Evolutionary conservation across 2,113 vertebrate genomes (phyloP).

Genomic region (Accipiter cooperii): DNA sequence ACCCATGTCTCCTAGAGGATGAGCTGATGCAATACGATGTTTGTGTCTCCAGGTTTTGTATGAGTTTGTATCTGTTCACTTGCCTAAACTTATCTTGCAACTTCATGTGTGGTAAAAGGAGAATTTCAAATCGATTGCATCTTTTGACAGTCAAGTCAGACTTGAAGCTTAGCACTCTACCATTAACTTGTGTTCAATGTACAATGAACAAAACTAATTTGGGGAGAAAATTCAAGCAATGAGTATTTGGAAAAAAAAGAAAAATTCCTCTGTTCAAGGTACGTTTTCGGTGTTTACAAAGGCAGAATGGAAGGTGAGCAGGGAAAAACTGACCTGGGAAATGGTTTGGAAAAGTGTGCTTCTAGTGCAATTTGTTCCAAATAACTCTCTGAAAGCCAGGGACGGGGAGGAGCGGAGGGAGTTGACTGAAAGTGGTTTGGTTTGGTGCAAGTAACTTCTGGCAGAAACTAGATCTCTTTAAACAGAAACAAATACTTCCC

Average conservation of each 20-base stretch:
- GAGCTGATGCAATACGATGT: fast-evolving
- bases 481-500: neutral
- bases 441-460: neutral
- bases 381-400: neutral
- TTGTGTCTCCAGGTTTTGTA: neutral
- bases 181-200: neutral
- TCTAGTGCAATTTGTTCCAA: neutral
- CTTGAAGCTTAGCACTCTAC: neutral
- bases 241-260: neutral
- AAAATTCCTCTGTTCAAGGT: neutral
- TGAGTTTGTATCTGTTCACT: neutral
- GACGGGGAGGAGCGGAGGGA: neutral
- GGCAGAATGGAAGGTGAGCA: neutral
- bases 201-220: neutral
- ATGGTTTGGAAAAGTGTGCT: neutral
- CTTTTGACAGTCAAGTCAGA: neutral
- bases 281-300: neutral
- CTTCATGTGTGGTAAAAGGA: neutral
- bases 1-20: neutral
- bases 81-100: neutral
- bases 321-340: neutral
- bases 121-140: neutral
- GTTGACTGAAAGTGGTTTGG: neutral
- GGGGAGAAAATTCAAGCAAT: neutral
- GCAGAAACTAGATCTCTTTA: neutral